phyloP scores from a whole-genome alignment of 2,797 vertebrate species.

The Spondyliosoma cantharus region DNA sequence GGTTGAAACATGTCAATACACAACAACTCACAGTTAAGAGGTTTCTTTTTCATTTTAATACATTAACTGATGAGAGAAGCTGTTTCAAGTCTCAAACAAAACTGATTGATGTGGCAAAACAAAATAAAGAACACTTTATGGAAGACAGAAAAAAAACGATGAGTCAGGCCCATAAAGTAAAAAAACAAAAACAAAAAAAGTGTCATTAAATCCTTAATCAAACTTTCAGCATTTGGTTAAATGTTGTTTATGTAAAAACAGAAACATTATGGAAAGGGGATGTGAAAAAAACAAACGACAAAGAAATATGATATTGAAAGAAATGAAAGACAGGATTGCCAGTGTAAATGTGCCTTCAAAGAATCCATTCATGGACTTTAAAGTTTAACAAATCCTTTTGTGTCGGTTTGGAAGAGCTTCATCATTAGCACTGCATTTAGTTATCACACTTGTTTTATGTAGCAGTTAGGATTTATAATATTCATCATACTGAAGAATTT shows the following conservation, averaged over 20 bases:
- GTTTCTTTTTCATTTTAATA: constrained; percentile 30
- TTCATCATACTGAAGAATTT: neutral
- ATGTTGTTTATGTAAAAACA: neutral
- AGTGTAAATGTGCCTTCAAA: constrained; percentile 3
- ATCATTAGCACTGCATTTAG: neutral
- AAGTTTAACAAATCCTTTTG: neutral
- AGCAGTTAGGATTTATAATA: neutral
- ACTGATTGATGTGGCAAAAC: constrained; percentile 26
- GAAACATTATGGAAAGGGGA: neutral
- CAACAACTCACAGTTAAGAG: neutral
- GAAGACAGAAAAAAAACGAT: neutral
- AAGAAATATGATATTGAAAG: neutral
- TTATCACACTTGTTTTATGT: constrained; percentile 4
- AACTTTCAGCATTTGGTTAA: neutral
- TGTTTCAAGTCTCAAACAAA: constrained; percentile 33
- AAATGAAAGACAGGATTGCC: neutral
- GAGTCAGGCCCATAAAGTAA: neutral
- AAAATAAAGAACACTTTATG: constrained; percentile 1
- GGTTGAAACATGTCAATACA: neutral
- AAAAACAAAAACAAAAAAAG: neutral
- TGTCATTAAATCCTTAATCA: neutral
- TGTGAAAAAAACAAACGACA: neutral
- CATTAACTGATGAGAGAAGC: constrained; percentile 39
- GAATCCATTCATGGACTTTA: neutral
- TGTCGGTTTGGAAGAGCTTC: neutral